A percentile compares a stretch with the other conserved stretches of the same genome.
These are phyloP conservation scores for Perccottus glenii DNA, from an alignment of 2,113 vertebrate genomes.

Conservation along the genomic window DNA sequence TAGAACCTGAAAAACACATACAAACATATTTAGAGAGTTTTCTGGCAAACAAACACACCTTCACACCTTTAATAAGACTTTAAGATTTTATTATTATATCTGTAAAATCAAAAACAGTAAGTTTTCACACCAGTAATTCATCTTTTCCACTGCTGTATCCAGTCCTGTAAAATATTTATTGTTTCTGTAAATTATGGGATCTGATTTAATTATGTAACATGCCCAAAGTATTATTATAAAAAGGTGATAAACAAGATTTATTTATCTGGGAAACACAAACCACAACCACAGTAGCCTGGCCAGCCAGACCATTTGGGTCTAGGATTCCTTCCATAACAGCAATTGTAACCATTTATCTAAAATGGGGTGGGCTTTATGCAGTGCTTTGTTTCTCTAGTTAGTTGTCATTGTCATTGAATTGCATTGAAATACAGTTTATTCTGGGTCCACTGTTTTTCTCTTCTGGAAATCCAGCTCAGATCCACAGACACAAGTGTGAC, in stretches of 20 bases:
- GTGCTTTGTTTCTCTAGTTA: too few relatives aligned
- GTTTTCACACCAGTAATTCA: background rate
- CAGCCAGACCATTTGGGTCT: too few relatives aligned
- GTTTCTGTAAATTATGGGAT: background rate
- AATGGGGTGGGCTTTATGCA: too few relatives aligned
- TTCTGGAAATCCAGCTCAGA: background rate
- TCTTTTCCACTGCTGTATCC: background rate
- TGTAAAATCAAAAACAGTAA: background rate
- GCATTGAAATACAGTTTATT: background rate
- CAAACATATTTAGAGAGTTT: slow-evolving; percentile 4
- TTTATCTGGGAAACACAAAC: too few relatives aligned
- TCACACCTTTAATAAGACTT: background rate
- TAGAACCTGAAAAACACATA: slow-evolving; percentile 82
- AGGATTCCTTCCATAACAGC: too few relatives aligned
- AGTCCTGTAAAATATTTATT: background rate
- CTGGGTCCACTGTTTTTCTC: background rate
- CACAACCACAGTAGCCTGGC: too few relatives aligned
- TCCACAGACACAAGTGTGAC: background rate
- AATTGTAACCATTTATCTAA: too few relatives aligned
- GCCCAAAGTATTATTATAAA: background rate
- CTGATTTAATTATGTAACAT: background rate
- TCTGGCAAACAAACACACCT: background rate
- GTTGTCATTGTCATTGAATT: background rate
- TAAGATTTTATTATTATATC: slow-evolving; percentile 3
- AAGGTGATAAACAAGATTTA: too few relatives aligned